Percentiles rank a stretch among this genome's conserved stretches.
These are phyloP conservation scores for Muscidifurax raptorellus DNA, from an alignment of 1,140 invertebrate species.

Conservation along the genomic window DNA sequence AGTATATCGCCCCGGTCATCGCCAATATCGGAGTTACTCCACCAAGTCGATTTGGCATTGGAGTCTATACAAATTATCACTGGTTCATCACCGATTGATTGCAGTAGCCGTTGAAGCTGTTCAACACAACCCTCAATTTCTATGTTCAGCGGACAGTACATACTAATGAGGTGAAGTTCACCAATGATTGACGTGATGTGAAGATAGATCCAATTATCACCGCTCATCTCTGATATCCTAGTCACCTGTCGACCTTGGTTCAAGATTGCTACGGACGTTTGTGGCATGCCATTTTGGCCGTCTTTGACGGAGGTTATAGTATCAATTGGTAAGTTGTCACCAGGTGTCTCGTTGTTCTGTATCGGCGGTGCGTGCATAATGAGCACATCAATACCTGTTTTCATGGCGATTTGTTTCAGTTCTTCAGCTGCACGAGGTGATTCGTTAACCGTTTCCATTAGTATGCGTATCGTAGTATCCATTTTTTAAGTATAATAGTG, in stretches of 20 bases:
- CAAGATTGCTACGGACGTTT: not conserved
- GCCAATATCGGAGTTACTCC: not conserved
- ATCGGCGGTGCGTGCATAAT: not conserved
- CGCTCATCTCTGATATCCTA: not conserved
- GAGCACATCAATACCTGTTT: not conserved
- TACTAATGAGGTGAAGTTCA: not conserved
- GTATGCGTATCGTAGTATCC: not conserved
- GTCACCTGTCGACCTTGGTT: not conserved
- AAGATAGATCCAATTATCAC: not conserved
- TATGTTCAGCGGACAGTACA: not conserved
- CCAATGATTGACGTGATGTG: not conserved
- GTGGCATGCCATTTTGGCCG: not conserved
- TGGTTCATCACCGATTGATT: not conserved
- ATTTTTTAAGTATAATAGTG: not conserved
- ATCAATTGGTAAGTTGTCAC: not conserved
- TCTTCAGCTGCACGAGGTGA: not conserved
- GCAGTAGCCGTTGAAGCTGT: not conserved
- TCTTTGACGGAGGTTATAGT: not conserved
- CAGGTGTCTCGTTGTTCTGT: not conserved
- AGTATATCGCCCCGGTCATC: conserved; percentile 30
- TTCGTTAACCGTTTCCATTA: not conserved
- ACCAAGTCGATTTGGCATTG: conserved; percentile 22
- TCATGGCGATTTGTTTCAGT: not conserved
- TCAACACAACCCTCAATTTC: not conserved
- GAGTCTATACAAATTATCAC: conserved; percentile 11